Evolutionary conservation across 2,888 invertebrate genomes (phyloP).

Genomic region (Agapetus fuscipes): DNA sequence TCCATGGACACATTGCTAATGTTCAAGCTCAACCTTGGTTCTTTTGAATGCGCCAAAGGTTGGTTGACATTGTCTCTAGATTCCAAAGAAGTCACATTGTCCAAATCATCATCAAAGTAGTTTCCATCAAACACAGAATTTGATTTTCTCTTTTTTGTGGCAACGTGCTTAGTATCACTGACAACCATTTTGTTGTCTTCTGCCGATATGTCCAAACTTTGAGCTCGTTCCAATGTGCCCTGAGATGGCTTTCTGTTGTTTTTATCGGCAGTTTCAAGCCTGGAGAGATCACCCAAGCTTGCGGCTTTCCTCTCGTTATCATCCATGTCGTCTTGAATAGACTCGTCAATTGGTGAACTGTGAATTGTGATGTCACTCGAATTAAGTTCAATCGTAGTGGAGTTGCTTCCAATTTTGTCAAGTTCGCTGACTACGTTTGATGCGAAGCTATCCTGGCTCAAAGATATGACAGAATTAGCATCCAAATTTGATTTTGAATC

Average conservation of each 20-base stretch:
- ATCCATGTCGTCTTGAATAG: conserved; percentile 41
- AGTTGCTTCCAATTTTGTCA: conserved; percentile 32
- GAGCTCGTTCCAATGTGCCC: conserved; percentile 64
- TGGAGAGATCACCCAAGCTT: conserved; percentile 68
- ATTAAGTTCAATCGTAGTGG: conserved; percentile 63
- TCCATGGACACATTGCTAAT: conserved; percentile 48
- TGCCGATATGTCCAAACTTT: conserved; percentile 65
- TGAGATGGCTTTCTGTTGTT: conserved; percentile 35
- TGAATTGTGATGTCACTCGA: conserved; percentile 67
- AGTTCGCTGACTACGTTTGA: conserved; percentile 20
- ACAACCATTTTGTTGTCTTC: conserved; percentile 37
- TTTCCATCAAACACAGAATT: conserved; percentile 44
- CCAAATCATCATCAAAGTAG: conserved; percentile 38
- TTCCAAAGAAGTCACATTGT: conserved; percentile 38
- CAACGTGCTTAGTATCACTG: conserved; percentile 31
- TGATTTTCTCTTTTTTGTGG: conserved; percentile 58
- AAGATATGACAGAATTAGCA: conserved; percentile 36
- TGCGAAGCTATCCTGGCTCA: conserved; percentile 37
- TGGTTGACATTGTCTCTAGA: conserved; percentile 31
- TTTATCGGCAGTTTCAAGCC: conserved; percentile 45
- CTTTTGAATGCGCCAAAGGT: conserved; percentile 41
- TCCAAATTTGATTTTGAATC: conserved; percentile 36
- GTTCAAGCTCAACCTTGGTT: conserved; percentile 46
- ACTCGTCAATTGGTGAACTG: conserved; percentile 52
- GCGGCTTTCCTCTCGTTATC: conserved; percentile 65